phyloP scores from a whole-genome alignment of 1,140 invertebrate genomes.

The Lepidurus couesii region DNA sequence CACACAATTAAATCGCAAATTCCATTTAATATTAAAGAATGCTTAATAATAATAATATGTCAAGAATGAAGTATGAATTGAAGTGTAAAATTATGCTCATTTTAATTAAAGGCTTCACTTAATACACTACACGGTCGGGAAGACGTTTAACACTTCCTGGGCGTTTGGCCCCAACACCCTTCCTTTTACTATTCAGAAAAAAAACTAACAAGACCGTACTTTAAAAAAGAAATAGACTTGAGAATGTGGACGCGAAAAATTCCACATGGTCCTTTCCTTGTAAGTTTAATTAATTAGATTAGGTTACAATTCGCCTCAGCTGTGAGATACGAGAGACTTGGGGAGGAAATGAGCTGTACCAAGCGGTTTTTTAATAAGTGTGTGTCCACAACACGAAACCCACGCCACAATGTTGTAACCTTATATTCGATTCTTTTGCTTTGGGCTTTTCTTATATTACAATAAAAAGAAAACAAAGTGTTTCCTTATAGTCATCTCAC shows the following conservation, averaged over 20 bases:
- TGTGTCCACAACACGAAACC: too few species aligned
- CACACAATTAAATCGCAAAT: too few species aligned
- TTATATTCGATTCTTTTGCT: too few species aligned
- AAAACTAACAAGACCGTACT: not conserved
- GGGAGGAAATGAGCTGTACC: not conserved
- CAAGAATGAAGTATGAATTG: too few species aligned
- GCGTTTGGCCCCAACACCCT: not conserved
- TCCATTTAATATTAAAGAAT: too few species aligned
- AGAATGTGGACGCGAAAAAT: not conserved
- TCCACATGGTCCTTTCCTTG: not conserved
- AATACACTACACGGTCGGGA: not conserved
- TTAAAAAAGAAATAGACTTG: not conserved
- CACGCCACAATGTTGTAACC: too few species aligned
- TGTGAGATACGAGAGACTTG: not conserved
- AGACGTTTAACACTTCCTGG: slow-evolving; percentile 17
- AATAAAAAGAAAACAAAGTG: too few species aligned
- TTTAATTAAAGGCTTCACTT: too few species aligned
- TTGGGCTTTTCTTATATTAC: too few species aligned
- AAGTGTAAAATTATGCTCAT: too few species aligned
- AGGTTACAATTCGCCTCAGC: not conserved
- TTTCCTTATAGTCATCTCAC: too few species aligned
- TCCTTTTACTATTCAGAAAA: not conserved
- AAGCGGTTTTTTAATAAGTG: not conserved
- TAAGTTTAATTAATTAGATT: not conserved
- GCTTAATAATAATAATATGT: too few species aligned